phyloP scores from a whole-genome alignment of 2,797 vertebrate species.

The Sebastes aleutianus region DNA sequence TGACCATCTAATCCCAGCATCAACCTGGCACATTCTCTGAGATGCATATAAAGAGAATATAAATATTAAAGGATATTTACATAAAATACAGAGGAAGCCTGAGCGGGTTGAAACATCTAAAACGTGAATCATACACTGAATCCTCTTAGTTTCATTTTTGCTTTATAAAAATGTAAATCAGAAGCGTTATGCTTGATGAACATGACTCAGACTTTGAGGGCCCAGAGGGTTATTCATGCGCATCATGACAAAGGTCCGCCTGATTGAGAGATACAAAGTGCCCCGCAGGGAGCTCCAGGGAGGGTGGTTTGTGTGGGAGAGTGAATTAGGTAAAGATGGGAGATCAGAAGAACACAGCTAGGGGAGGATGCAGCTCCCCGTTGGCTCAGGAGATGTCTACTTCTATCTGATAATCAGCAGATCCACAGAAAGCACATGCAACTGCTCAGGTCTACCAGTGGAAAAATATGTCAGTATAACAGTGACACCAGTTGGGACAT shows the following conservation, averaged over 20 bases:
- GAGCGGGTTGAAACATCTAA: background rate
- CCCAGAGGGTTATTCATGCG: conserved; percentile 47
- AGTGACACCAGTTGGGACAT: conserved; percentile 25
- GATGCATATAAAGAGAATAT: background rate
- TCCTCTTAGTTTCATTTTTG: conserved; percentile 21
- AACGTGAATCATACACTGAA: conserved; percentile 9
- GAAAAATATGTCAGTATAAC: conserved; percentile 3
- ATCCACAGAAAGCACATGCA: conserved; percentile 46
- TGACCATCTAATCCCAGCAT: background rate
- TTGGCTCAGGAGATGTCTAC: conserved; percentile 47
- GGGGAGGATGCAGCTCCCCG: conserved; percentile 56
- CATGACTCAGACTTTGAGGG: conserved; percentile 48
- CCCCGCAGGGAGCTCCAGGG: conserved; percentile 43
- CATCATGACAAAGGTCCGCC: conserved; percentile 58
- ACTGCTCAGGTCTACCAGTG: background rate
- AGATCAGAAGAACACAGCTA: conserved; percentile 53
- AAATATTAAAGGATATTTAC: conserved; percentile 17
- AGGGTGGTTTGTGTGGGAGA: conserved; percentile 35
- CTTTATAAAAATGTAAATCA: conserved; percentile 56
- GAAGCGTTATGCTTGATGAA: conserved; percentile 27
- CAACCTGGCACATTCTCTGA: background rate
- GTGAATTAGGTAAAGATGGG: conserved; percentile 58
- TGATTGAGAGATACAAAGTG: conserved; percentile 60
- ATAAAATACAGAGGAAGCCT: conserved; percentile 4
- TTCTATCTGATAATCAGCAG: conserved; percentile 60